A percentile compares a stretch with the other conserved stretches of the same genome.
Evolutionary conservation across 1,140 invertebrate genomes (phyloP).

Genomic region (Kradibia gibbosae): DNA sequence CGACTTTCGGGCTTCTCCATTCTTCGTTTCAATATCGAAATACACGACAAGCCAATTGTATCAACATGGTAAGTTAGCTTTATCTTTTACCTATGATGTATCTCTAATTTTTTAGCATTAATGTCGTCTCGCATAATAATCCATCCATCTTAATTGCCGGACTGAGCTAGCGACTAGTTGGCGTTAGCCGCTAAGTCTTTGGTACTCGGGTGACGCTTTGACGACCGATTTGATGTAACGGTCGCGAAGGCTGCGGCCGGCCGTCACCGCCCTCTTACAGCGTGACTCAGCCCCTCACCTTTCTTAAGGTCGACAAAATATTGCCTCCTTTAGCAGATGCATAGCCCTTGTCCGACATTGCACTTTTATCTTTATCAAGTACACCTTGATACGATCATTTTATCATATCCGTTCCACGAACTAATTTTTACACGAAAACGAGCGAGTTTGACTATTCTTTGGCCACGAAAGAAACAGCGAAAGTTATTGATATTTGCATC

Average conservation of each 20-base stretch:
- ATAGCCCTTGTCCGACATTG: too few species aligned
- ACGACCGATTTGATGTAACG: slow-evolving; percentile 46
- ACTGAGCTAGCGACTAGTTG: too few species aligned
- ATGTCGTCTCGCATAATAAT: too few species aligned
- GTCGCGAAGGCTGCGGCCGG: slow-evolving; percentile 16
- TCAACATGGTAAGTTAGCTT: slow-evolving; percentile 45
- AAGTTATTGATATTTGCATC: too few species aligned
- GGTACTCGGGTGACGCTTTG: background rate
- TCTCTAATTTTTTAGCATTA: background rate
- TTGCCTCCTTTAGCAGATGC: too few species aligned
- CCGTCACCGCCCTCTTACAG: slow-evolving; percentile 46
- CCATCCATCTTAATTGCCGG: too few species aligned
- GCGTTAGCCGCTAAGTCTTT: background rate
- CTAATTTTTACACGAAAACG: too few species aligned
- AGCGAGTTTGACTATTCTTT: too few species aligned
- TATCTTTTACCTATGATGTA: background rate
- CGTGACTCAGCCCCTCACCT: slow-evolving; percentile 31
- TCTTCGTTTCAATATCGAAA: background rate
- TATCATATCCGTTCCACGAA: too few species aligned
- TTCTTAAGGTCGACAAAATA: background rate
- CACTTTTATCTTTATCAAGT: too few species aligned
- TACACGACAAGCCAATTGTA: slow-evolving; percentile 29
- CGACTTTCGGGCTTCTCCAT: slow-evolving; percentile 49
- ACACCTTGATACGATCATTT: too few species aligned
- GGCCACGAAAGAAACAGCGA: too few species aligned